Base-by-base conservation (phyloP, 2,797 vertebrate genomes). In the Martes flavigula region DNA sequence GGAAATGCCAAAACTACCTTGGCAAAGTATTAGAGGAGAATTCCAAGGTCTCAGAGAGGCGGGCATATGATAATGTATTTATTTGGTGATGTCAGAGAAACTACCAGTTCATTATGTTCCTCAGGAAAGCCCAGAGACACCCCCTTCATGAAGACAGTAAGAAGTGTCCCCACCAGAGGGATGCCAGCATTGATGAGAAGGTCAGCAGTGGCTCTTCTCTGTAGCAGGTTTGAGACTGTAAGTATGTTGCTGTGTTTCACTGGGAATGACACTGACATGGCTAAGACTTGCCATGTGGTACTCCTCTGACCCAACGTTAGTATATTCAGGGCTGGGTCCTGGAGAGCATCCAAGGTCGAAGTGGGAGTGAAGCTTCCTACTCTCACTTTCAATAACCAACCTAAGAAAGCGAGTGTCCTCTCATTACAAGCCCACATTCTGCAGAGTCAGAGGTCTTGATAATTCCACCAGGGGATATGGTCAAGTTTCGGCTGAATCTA, bases 1-100 rank as follows among this genome's bases (percentile, higher is more conserved):
- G 14, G 25, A 78, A 46, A 82, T 95, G 64, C 81, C 72, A 93
- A 21, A 91, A 96, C 43, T 86, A 78, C 43, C 38, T 75, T 95
- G 64, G 43, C 73, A 87, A 93, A 97, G 21, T 64, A 40, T 14
- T 48, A 32, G n/a, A 82, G 46, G 89, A 92, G 48, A 40, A 25
- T 62, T 90, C 32, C 17, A 92, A 62, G 25, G 20, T 81, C 72
- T 90, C 11, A 35, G 12, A 92, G 32, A 84, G 64, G 43, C 48
- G 15, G 68, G 20, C n/a, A 68, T 79, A 3, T 87, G 83, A 68
- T 17, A 91, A 68, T 48, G n/a, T 58, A 79, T 83, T 90, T 85
- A 88, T 66, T 85, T 78, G 79, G 38, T 93, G 70, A 92, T 77
- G 35, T 51, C 14, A 78, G 40, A 78, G 40, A 91, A 90, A 25